phyloP scores from a whole-genome alignment of 2,888 invertebrate genomes.

The Clistopyga incitator region DNA sequence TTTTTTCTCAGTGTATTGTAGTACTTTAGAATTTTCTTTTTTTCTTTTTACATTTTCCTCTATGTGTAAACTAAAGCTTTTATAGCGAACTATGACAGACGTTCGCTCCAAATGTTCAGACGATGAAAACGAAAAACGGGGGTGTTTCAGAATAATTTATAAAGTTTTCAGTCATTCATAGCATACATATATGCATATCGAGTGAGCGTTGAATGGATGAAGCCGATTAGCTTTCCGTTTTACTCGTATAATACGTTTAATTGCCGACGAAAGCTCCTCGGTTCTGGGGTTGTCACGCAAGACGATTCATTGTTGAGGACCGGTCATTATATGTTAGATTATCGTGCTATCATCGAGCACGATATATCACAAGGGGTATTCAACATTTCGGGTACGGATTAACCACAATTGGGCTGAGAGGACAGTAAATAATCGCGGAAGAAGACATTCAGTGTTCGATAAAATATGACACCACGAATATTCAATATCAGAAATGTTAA shows the following conservation, averaged over 20 bases:
- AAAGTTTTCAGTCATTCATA: too few species aligned
- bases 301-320: slow-evolving; percentile 17
- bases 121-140: too few species aligned
- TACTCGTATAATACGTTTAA: slow-evolving; percentile 50
- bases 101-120: too few species aligned
- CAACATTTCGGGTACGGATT: slow-evolving; percentile 1
- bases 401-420: not conserved
- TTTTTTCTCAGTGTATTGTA: too few species aligned
- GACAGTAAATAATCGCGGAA: slow-evolving; percentile 28
- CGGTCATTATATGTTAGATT: slow-evolving; percentile 45
- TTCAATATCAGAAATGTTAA: not conserved
- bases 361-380: slow-evolving; percentile 6
- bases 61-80: too few species aligned
- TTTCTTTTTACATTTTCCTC: too few species aligned
- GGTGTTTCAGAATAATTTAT: too few species aligned
- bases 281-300: slow-evolving; percentile 46
- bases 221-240: not conserved
- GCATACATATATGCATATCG: not conserved
- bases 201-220: slow-evolving; percentile 1
- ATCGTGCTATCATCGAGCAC: slow-evolving; percentile 38
- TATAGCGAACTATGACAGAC: too few species aligned
- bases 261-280: slow-evolving; percentile 18
- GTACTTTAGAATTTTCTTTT: too few species aligned
- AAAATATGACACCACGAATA: not conserved
- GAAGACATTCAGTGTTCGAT: not conserved